Conservation (phyloP, 2,888 invertebrate genomes). For the Thereva nobilitata region DNA sequence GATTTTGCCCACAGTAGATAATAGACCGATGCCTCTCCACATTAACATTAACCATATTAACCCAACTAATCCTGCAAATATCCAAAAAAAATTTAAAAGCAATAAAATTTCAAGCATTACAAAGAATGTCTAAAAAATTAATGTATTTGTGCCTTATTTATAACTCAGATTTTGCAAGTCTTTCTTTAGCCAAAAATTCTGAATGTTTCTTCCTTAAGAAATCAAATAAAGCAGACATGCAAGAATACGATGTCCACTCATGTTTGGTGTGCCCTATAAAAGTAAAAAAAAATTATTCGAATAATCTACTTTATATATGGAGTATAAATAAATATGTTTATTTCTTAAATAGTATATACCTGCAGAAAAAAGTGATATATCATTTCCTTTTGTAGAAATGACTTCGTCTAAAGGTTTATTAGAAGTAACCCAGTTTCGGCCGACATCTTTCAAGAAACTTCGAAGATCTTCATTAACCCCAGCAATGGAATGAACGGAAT, state of each 20-base stretch:
- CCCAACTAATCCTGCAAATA: too few relatives aligned
- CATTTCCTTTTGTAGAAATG: slow-evolving; percentile 58
- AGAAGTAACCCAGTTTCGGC: slow-evolving; percentile 69
- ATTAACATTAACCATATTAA: too few relatives aligned
- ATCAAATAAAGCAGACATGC: slow-evolving; percentile 69
- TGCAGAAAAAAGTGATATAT: slow-evolving; percentile 66
- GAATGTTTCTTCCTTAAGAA: slow-evolving; percentile 60
- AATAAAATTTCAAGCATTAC: slow-evolving; percentile 24
- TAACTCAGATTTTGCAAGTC: slow-evolving; percentile 2
- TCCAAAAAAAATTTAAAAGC: neutral
- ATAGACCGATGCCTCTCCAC: too few relatives aligned
- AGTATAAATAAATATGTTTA: neutral
- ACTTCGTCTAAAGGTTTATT: slow-evolving; percentile 62
- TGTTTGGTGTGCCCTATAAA: slow-evolving; percentile 66
- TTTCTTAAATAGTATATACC: slow-evolving; percentile 53
- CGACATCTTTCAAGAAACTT: slow-evolving; percentile 48
- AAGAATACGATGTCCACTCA: slow-evolving; percentile 71
- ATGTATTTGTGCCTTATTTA: too few relatives aligned
- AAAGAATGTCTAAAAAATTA: too few relatives aligned
- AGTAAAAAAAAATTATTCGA: slow-evolving; percentile 36
- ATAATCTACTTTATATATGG: too few relatives aligned
- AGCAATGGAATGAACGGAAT: slow-evolving; percentile 68
- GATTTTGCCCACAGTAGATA: too few relatives aligned
- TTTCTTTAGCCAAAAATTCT: slow-evolving; percentile 40
- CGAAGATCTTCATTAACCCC: slow-evolving; percentile 44